phyloP scores from a whole-genome alignment of 2,113 vertebrate species.

The Mellivora capensis region DNA sequence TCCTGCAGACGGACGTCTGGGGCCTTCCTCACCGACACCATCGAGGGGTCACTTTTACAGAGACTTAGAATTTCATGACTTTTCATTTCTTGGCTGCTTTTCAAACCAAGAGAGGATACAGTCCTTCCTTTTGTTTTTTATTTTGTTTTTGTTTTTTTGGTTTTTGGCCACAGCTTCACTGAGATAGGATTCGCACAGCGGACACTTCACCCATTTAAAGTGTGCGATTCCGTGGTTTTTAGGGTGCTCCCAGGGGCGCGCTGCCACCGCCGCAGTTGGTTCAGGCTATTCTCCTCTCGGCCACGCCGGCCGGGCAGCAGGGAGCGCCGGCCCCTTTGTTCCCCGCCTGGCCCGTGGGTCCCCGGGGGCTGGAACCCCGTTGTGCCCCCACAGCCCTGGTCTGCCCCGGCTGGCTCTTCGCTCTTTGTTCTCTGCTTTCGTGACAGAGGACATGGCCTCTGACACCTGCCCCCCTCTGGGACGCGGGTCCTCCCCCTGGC shows the following conservation, averaged over 20 bases:
- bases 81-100: constrained; percentile 18
- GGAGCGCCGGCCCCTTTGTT: background rate
- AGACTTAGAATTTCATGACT: background rate
- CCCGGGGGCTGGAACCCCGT: background rate
- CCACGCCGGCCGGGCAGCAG: background rate
- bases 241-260: fast-evolving
- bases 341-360: background rate
- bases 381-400: background rate
- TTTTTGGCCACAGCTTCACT: background rate
- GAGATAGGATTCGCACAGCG: background rate
- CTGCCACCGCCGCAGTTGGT: fast-evolving
- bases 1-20: background rate
- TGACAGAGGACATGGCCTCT: background rate
- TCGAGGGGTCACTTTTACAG: background rate
- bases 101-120: background rate
- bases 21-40: background rate
- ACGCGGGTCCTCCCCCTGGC: too few species aligned
- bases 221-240: background rate
- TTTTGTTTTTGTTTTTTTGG: too few species aligned
- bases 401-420: fast-evolving
- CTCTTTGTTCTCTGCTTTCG: background rate
- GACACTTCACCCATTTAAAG: background rate
- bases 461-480: background rate
- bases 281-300: background rate
- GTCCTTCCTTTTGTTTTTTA: background rate